Percentiles rank a stretch among this genome's conserved stretches.
These are phyloP conservation scores for Spinus pinus DNA, from an alignment of 2,797 vertebrate species.

Conservation along the genomic window DNA sequence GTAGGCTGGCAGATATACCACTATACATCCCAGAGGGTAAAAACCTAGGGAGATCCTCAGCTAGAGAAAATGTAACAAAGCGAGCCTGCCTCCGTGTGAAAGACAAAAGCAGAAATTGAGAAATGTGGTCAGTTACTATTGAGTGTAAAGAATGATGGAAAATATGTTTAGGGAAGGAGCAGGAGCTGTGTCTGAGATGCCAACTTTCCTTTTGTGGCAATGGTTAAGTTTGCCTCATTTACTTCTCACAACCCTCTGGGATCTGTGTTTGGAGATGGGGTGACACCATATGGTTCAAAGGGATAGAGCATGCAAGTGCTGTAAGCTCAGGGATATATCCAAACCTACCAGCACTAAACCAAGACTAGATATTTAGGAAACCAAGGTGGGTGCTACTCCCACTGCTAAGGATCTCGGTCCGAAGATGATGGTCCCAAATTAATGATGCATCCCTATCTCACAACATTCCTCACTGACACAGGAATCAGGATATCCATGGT, in stretches of 20 bases:
- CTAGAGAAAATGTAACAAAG: background rate
- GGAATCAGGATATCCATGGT: fast-evolving
- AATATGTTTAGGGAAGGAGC: background rate
- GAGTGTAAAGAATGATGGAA: background rate
- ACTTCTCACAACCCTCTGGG: background rate
- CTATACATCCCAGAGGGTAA: background rate
- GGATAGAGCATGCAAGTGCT: background rate
- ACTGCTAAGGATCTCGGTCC: background rate
- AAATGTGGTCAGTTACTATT: background rate
- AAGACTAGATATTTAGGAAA: background rate
- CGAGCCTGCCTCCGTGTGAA: background rate
- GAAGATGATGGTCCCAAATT: background rate
- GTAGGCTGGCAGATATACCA: background rate
- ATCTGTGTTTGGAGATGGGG: background rate
- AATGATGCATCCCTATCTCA: background rate
- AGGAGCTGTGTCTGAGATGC: background rate
- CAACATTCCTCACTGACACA: background rate
- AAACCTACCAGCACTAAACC: background rate
- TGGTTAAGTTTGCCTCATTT: background rate
- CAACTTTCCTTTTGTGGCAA: background rate
- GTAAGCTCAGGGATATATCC: background rate
- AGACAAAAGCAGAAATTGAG: background rate
- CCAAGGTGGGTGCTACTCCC: background rate
- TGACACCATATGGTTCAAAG: background rate
- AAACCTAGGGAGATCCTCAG: background rate